Percentiles rank a stretch among this genome's conserved stretches.
phyloP scores from a whole-genome alignment of 2,888 invertebrate genomes.

The Drosophila multiciliata region DNA sequence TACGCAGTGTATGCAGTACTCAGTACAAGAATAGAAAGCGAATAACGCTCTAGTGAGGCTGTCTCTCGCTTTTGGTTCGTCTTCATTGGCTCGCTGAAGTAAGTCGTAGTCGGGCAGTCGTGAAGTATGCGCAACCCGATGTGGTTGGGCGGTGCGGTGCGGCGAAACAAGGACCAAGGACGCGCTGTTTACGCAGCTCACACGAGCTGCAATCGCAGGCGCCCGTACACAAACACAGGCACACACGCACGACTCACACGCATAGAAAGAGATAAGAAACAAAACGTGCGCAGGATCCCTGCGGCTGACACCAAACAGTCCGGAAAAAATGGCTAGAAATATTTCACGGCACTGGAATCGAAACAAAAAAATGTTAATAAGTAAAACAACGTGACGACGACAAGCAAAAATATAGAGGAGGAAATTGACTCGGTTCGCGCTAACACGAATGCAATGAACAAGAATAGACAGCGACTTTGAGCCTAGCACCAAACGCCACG shows the following conservation, averaged over 20 bases:
- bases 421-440: conserved; percentile 36
- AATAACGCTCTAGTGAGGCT: conserved; percentile 33
- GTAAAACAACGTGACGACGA: conserved; percentile 47
- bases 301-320: conserved; percentile 71
- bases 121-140: conserved; percentile 56
- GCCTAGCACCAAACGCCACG: conserved; percentile 12
- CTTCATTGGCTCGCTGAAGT: conserved; percentile 71
- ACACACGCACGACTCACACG: conserved; percentile 21
- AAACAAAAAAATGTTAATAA: conserved; percentile 59
- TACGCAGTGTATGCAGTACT: conserved; percentile 5
- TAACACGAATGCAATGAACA: conserved; percentile 21
- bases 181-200: conserved; percentile 32
- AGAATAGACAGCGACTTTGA: conserved; percentile 32
- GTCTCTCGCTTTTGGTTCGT: conserved; percentile 56
- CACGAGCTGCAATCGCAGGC: conserved; percentile 24
- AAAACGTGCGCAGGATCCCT: conserved; percentile 79
- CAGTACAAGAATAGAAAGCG: conserved; percentile 30
- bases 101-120: conserved; percentile 52
- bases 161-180: conserved; percentile 67
- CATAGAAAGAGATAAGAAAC: conserved; percentile 62
- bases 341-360: conserved; percentile 67
- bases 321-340: conserved; percentile 76
- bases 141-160: conserved; percentile 71
- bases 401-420: conserved; percentile 21
- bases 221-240: conserved; percentile 20